Evolutionary conservation across 1,140 invertebrate genomes (phyloP).

Genomic region (Tachypleus tridentatus): DNA sequence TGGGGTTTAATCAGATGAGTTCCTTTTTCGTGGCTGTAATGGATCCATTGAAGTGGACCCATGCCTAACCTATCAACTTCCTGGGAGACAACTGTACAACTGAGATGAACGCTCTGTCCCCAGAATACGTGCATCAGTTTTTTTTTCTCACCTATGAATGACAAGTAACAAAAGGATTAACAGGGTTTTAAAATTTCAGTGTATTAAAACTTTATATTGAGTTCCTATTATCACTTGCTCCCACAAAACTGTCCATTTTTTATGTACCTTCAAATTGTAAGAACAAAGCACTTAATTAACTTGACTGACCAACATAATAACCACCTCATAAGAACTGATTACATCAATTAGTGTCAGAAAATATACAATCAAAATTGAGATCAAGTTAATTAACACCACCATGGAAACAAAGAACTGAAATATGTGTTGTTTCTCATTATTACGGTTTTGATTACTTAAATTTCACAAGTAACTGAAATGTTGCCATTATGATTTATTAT

Average conservation of each 20-base stretch:
- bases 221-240: background rate
- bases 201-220: background rate
- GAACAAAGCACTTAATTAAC: too few species aligned
- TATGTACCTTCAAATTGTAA: too few species aligned
- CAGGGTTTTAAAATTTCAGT: background rate
- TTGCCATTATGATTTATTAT: too few species aligned
- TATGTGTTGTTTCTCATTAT: too few species aligned
- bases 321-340: too few species aligned
- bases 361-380: too few species aligned
- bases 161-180: background rate
- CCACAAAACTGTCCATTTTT: background rate
- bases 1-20: constrained; percentile 35
- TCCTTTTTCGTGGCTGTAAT: constrained; percentile 77
- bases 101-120: constrained; percentile 84
- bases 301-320: too few species aligned
- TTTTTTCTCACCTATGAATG: constrained; percentile 46
- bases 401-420: too few species aligned
- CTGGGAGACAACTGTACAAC: constrained; percentile 82
- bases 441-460: too few species aligned
- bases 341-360: too few species aligned
- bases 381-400: too few species aligned
- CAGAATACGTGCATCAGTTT: constrained; percentile 70
- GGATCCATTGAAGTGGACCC: constrained; percentile 39
- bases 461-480: too few species aligned
- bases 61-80: constrained; percentile 20